Evolutionary conservation across 2,113 vertebrate genomes (phyloP), one percentile per base, ranked within the genome.

Genomic region (Dasyprocta punctata): DNA sequence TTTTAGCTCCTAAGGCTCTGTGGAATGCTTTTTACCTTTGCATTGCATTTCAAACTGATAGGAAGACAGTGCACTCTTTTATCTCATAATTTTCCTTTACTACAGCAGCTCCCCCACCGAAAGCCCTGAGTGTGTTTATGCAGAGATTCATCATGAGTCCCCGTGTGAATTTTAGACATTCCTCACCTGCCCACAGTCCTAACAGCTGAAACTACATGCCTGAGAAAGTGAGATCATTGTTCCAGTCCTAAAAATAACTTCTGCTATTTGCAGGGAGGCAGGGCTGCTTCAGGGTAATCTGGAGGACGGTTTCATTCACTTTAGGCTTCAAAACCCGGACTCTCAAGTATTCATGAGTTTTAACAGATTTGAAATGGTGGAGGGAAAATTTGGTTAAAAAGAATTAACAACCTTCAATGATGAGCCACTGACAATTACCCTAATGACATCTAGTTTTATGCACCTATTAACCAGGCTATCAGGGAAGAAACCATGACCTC

Each of bases 171-270:
- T 92, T 94, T 54, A 58, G 90, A 89, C 92, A 97, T 97, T 98
- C 94, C 95, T 98, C 71, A 95, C 86, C 75, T 95, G n/a, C 94
- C 97, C 96, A 92, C 92, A 95, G 78, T 94, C 93, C 97, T 93
- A 97, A 86, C 94, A 97, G 95, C 97, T 97, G 96, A 86, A 89
- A 75, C 86, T 85, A 44, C 93, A 92, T 97, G 97, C 93, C 81
- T 88, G 61, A 38, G 80, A 95, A 93, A 97, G 69, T 97, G 96
- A 97, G 91, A 84, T 94, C 92, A 95, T 96, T 93, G 69, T 93
- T 98, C 96, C 58, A 90, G 0, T 78, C 80, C 67, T 97, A 91
- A 97, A 97, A 98, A 97, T 98, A 98, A 93, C 78, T 80, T 92
- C 1, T 88, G 80, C 89, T 93, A 14, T 96, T 95, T 95, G 87